These are phyloP conservation scores for Rhizoglyphus robini DNA, from an alignment of 1,140 invertebrate genomes.

Conservation along the genomic window DNA sequence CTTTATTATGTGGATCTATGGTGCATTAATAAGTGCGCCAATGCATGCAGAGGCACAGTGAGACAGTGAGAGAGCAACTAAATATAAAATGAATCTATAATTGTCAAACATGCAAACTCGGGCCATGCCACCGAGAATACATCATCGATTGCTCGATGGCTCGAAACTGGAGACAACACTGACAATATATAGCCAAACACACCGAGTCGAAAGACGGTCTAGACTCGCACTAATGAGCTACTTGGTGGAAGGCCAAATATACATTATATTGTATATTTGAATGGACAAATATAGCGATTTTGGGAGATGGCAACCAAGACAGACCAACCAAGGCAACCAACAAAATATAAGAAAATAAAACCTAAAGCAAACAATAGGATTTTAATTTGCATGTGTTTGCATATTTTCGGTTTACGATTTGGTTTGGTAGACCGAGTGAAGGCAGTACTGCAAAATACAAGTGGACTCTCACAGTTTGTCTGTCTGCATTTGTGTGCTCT, in stretches of 20 bases:
- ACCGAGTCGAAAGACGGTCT: too few species aligned
- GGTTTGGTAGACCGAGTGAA: too few species aligned
- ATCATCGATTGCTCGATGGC: too few species aligned
- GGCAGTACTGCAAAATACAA: too few species aligned
- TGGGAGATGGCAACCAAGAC: background rate
- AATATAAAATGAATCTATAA: background rate
- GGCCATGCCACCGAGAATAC: too few species aligned
- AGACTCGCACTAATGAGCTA: background rate
- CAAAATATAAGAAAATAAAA: background rate
- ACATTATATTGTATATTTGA: background rate
- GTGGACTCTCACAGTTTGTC: too few species aligned
- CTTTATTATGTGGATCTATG: too few species aligned
- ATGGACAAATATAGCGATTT: background rate
- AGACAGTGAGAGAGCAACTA: background rate
- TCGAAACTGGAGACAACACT: too few species aligned
- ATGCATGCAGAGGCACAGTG: background rate
- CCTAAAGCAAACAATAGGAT: background rate
- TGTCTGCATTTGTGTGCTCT: background rate
- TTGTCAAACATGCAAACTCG: background rate
- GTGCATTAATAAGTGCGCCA: background rate
- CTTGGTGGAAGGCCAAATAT: background rate
- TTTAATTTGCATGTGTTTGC: background rate
- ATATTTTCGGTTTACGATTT: too few species aligned
- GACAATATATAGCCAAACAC: too few species aligned
- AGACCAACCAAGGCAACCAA: background rate